Base-by-base conservation (phyloP, 2,113 vertebrate genomes). In the Tichodroma muraria region DNA sequence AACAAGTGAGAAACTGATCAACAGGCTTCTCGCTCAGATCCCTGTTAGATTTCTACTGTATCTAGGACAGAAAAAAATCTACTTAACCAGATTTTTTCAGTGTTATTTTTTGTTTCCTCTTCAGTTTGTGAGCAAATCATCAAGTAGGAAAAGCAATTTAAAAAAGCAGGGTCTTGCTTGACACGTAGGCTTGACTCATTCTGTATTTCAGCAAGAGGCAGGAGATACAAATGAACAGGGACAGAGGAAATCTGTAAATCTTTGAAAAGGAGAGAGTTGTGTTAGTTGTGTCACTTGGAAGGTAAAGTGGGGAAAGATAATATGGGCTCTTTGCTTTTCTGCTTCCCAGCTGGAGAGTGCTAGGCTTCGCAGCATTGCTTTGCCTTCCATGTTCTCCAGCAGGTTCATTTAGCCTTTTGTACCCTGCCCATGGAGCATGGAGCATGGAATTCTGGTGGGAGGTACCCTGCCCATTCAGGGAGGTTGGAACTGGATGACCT, bases 361-460 rank as follows among this genome's bases (percentile, higher is more conserved):
- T 56, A 37, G 45, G 42, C 16, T 56, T 72, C 50, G 38, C 31
- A 28, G 38, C 30, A 23, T 16, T 19, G 30, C 35, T 73, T 83
- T 77, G 30, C 38, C 8, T 14, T 71, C 37, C 3, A 2, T 15
- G 10, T 38, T 90, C 56, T 73, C 47, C 59, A 70, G 72, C 11
- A 68, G 45, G 52, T 83, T 78, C 19, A 15, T 80, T 77, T 22
- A 37, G 18, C 22, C 22, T 24, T 45, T 79, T 19, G 30, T 40
- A 40, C 44, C 16, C 10, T 30, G 23, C 11, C 53, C 10, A 1
- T 12, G 60, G 35, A 73, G 21, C 2, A 0, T 10, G 14, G 24
- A n/a, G 37, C 42, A 15, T 13, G 40, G 61, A 54, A 24, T 69
- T 31, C 21, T 49, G 21, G 25, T 61, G 30, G 35, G n/a, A 60